Base-by-base conservation (phyloP, 2,113 vertebrate genomes). In the Passer montanus region DNA sequence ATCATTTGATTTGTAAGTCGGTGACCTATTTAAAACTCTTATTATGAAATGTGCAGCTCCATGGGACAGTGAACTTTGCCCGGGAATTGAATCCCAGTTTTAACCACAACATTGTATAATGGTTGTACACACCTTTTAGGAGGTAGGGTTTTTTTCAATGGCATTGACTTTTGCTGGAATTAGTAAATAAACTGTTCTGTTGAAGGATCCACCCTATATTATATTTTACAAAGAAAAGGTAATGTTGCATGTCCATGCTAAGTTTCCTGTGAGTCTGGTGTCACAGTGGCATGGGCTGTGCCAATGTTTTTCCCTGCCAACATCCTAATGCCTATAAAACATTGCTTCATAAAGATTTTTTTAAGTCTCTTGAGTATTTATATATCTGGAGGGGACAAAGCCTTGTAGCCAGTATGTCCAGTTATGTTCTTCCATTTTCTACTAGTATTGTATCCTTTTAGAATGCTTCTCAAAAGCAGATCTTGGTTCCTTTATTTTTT, bases 61-160 rank as follows among this genome's bases (percentile, higher is more conserved):
- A 97, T 91, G 93, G 84, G 95, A 95, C 93, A 60, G 49, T 94
- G 97, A 97, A 95, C 97, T 97, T 97, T 94, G 95, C 95, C 92
- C 87, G 66, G 79, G 95, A 94, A 90, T 44, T 89, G 95, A 96
- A 95, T 95, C 93, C 82, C 76, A 72, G 84, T 94, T 96, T 94
- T 97, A 94, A 97, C 95, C 94, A 87, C 95, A 94, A 73, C 33
- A 21, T 96, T 97, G 95, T 95, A 84, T 95, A 97, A 97, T 19
- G 78, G 55, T 62, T 85, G 89, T 90, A 79, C 87, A 94, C 96
- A 96, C 95, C 95, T 97, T 94, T 80, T 39, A 52, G 62, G 47
- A 81, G 93, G 75, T 68, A 56, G 53, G 49, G 49, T 2, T 49
- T 79, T 82, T 93, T 87, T 21, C 50, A 77, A 4, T 92, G 77